Conservation (phyloP, 2,888 invertebrate species). For the Bimastos eiseni region DNA sequence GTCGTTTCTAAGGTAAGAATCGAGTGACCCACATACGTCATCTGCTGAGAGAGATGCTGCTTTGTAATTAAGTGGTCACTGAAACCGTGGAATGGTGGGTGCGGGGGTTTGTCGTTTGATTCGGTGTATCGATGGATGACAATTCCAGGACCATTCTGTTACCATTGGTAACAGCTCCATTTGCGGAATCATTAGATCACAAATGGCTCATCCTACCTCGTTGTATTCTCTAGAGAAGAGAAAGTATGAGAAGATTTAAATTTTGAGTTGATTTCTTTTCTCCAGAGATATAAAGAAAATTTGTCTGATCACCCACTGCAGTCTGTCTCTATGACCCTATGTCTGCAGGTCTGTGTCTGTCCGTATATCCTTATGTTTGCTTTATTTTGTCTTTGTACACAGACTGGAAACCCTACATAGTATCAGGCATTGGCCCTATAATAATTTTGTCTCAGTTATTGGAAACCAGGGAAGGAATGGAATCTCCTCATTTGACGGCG, state of each 20-base stretch:
- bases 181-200: not conserved
- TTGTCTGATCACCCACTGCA: not conserved
- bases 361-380: not conserved
- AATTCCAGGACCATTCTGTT: not conserved
- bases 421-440: not conserved
- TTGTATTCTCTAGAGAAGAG: not conserved
- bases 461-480: not conserved
- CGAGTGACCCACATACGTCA: not conserved
- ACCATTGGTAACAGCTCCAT: not conserved
- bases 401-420: not conserved
- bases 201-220: not conserved
- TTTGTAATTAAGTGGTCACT: not conserved
- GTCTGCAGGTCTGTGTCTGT: too few species aligned
- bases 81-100: not conserved
- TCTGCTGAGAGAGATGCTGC: not conserved
- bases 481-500: not conserved
- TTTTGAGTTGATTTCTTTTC: too few species aligned
- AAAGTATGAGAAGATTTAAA: not conserved
- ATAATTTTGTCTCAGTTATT: not conserved
- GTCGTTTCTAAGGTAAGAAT: not conserved
- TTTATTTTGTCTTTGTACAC: not conserved
- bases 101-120: too few species aligned
- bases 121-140: too few species aligned
- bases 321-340: not conserved
- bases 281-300: not conserved